Evolutionary conservation across 1,140 invertebrate genomes (phyloP), one percentile per base, ranked within the genome.

Genomic region (Mesaphorura yosii): DNA sequence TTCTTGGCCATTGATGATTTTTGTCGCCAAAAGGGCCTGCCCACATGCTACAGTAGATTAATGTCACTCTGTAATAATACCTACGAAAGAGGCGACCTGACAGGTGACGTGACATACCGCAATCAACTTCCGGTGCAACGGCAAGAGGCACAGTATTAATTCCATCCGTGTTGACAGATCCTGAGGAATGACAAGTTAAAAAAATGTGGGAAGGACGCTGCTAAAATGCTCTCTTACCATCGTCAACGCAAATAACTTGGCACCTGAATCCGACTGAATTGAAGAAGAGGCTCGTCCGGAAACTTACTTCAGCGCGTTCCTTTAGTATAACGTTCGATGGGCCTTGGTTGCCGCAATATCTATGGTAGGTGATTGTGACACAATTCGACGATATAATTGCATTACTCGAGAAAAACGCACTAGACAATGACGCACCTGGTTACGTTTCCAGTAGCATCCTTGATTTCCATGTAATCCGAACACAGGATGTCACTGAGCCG

Each of bases 31-130:
- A 1, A 22, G 22, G 22, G 27, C 46, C 22, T 48, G 14, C 3
- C 59, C 59, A 31, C 59, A 62, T 12, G 22, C 59, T 62, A 23
- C n/a, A n/a, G n/a, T n/a, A n/a, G n/a, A n/a, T n/a, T n/a, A n/a
- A n/a, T n/a, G n/a, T n/a, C n/a, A n/a, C n/a, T n/a, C n/a, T n/a
- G n/a, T n/a, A n/a, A n/a, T n/a, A n/a, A n/a, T n/a, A n/a, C n/a
- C n/a, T n/a, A n/a, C n/a, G n/a, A n/a, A n/a, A n/a, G n/a, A n/a
- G n/a, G n/a, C n/a, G n/a, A n/a, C n/a, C n/a, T n/a, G n/a, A n/a
- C n/a, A n/a, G n/a, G 29, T 37, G n/a, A 39, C 12, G 28, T 26
- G 12, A 7, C 12, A 5, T 46, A 46, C 44, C 15, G 23, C 44
- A 46, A 25, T 46, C 23, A 26, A 27, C 6, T 10, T 22, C 4